These are phyloP conservation scores for Oppia nitens DNA, from an alignment of 1,140 invertebrate species.

Conservation along the genomic window DNA sequence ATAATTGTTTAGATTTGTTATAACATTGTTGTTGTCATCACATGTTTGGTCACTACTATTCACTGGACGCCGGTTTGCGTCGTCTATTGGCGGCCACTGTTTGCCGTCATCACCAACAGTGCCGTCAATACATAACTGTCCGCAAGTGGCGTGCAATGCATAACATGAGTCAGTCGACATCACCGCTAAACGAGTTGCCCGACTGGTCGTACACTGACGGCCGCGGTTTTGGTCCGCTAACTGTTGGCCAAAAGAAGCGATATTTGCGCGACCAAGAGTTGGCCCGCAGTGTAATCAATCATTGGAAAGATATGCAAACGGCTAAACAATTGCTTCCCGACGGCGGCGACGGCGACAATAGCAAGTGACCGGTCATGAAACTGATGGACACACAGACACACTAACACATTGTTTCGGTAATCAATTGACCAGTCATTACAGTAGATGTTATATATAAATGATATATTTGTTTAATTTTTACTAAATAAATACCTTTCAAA, in stretches of 20 bases:
- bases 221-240: constrained; percentile 11
- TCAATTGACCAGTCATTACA: background rate
- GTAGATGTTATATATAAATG: background rate
- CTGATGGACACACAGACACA: background rate
- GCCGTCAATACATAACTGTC: background rate
- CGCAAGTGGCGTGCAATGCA: background rate
- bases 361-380: background rate
- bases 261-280: constrained; percentile 9
- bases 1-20: too few relatives aligned
- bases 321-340: constrained; percentile 14
- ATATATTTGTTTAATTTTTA: background rate
- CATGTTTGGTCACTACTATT: too few relatives aligned
- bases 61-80: too few relatives aligned
- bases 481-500: background rate
- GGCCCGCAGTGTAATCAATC: constrained; percentile 1
- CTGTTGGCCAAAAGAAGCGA: constrained; percentile 3
- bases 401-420: background rate
- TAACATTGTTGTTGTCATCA: too few relatives aligned
- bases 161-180: background rate
- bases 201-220: constrained; percentile 15
- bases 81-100: too few relatives aligned
- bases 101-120: too few relatives aligned
- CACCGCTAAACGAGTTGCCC: constrained; percentile 1
- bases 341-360: background rate
- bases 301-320: constrained; percentile 11